Conservation (phyloP, 2,113 vertebrate species). For the Scatophagus argus region DNA sequence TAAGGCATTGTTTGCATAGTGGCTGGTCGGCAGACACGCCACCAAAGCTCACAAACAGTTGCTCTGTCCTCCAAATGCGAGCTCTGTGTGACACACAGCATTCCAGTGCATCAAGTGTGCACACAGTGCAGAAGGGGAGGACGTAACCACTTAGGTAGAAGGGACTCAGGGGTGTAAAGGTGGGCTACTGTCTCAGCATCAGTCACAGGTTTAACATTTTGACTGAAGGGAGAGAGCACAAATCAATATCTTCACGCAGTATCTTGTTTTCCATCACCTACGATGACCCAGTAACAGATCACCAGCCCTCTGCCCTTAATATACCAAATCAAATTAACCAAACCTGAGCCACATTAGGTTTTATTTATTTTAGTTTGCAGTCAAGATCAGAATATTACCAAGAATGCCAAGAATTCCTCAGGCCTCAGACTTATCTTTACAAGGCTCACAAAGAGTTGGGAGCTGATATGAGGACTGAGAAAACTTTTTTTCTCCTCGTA, state of each 20-base stretch:
- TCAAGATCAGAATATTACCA: background rate
- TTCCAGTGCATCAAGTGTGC: conserved; percentile 24
- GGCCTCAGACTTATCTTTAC: background rate
- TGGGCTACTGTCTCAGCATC: background rate
- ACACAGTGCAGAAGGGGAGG: background rate
- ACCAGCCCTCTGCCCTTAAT: background rate
- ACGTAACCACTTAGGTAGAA: background rate
- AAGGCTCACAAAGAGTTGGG: background rate
- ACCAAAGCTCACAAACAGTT: conserved; percentile 53
- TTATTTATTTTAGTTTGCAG: background rate
- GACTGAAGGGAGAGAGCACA: background rate
- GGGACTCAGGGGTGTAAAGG: background rate
- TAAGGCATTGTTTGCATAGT: conserved; percentile 53
- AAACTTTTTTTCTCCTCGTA: background rate
- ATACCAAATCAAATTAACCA: background rate
- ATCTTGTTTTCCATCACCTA: background rate
- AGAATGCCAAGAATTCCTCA: background rate
- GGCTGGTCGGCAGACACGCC: conserved; percentile 34
- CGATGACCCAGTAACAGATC: background rate
- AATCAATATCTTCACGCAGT: background rate
- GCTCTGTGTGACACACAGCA: conserved; percentile 13
- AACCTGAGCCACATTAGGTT: background rate
- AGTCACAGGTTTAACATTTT: background rate
- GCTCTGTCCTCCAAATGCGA: conserved; percentile 41
- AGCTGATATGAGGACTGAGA: background rate